A percentile compares a stretch with the other conserved stretches of the same genome.
Conservation (phyloP, 2,888 invertebrate species). For the Thymelicus lineola region DNA sequence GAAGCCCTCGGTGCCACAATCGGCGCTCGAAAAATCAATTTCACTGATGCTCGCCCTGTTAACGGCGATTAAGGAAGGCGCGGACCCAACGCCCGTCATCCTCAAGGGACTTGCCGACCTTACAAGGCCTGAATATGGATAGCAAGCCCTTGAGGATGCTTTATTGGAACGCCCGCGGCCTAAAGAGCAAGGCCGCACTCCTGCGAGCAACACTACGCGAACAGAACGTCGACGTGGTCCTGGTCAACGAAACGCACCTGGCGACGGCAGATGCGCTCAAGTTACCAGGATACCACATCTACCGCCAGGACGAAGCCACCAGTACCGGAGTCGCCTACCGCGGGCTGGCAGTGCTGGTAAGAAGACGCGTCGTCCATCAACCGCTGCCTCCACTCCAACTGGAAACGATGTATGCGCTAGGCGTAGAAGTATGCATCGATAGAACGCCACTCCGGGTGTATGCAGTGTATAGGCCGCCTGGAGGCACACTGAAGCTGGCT, state of each 20-base stretch:
- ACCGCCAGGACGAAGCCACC: slow-evolving; percentile 23
- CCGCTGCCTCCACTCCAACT: not conserved
- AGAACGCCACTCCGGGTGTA: slow-evolving; percentile 12
- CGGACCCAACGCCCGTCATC: not conserved
- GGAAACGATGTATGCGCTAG: slow-evolving; percentile 30
- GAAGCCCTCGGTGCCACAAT: too few relatives aligned
- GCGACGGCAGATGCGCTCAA: not conserved
- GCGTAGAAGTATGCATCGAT: slow-evolving; percentile 15
- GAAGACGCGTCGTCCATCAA: slow-evolving; percentile 34
- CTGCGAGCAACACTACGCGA: slow-evolving; percentile 17
- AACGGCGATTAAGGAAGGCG: not conserved
- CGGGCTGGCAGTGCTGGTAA: slow-evolving; percentile 35
- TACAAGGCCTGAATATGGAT: slow-evolving; percentile 3
- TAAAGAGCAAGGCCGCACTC: slow-evolving; percentile 1
- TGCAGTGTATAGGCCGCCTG: slow-evolving; percentile 38
- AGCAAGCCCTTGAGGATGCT: slow-evolving; percentile 9
- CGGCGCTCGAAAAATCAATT: too few relatives aligned
- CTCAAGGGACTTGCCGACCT: slow-evolving; percentile 12
- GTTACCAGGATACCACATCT: slow-evolving; percentile 15
- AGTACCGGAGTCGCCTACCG: not conserved
- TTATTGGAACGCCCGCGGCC: slow-evolving; percentile 12
- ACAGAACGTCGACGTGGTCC: slow-evolving; percentile 13
- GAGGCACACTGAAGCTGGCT: not conserved
- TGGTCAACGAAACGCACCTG: not conserved
- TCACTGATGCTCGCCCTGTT: too few relatives aligned